Evolutionary conservation across 1,140 invertebrate genomes (phyloP), one percentile per base, ranked within the genome.

Genomic region (Alviniconcha marisindica): DNA sequence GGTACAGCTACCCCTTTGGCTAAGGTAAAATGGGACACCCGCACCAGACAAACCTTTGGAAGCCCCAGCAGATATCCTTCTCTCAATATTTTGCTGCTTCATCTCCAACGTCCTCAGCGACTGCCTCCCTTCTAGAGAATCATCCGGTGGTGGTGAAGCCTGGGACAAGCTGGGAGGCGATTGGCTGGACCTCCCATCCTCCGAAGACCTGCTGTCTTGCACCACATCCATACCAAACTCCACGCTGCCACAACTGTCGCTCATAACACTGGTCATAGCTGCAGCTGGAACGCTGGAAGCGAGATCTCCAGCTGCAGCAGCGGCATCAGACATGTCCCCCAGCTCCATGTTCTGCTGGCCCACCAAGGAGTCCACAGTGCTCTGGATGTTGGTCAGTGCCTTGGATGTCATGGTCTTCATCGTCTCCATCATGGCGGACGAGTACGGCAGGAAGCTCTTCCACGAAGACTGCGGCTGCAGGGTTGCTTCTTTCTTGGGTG

Each of bases 371-470:
- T 73, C 66, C 78, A 85, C 31, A 31, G 51, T 83, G 48, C 80
- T 84, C 40, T 87, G 87, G 28, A 91, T 86, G 69, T 84, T 89
- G 42, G 83, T 88, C 28, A 90, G 71, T 12, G 90, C 88, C 51
- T 87, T 88, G 77, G 84, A 88, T 14, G 88, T 90, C 85, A 91
- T 89, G 31, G 85, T 87, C 42, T 87, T 88, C 82, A 91, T 84
- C 77, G 71, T 88, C 77, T 83, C 83, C 80, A 81, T 85, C 85
- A 83, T 88, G 44, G 54, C 74, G 33, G 79, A 77, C 31, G 51
- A 28, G 95, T 31, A 94, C 95, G 90, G 96, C 95, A 42, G 95
- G 95, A 38, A 94, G 94, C 84, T 92, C 93, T 28, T 92, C 78
- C 78, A 80, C 10, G 78, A 80, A 36, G 84, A 85, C 31, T n/a